Evolutionary conservation across 1,140 invertebrate genomes (phyloP), one percentile per base, ranked within the genome.

Genomic region (Pteromalus puparum): DNA sequence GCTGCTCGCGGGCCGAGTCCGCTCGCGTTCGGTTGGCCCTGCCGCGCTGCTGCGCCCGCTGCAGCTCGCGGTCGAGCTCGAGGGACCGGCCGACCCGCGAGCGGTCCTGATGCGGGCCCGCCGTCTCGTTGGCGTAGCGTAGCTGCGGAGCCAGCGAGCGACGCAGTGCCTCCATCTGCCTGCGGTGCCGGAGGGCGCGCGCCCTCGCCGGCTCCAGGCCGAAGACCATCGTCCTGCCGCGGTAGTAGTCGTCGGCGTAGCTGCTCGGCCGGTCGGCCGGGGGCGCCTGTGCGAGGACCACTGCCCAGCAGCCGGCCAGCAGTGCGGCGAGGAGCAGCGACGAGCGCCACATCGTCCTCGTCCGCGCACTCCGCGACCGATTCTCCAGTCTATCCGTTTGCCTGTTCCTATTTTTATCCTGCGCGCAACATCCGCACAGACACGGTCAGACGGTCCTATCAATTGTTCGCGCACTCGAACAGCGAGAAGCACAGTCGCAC

Each of bases 301-400:
- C 87, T 86, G 90, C 90, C 91, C 92, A 92, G 90, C 90, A 92
- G 90, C 92, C 91, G 89, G 91, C 91, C 86, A 92, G 88, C 87
- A 92, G 88, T 86, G 91, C 91, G 87, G 89, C 90, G 88, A 92
- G 90, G 88, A 92, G 88, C 87, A 92, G 88, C 89, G 87, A 90
- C 89, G 90, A 90, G 92, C 92, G 91, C 92, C 92, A 92, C 88
- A 90, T 92, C 91, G 88, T 91, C 88, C 80, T 89, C 89, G 81
- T 83, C 82, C 87, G 76, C 86, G 75, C 86, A 87, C 86, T 87
- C 87, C 82, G 86, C 88, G 87, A 21, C 87, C 38, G 65, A 24
- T 15, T 26, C 67, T 28, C 53, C 53, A 61, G 53, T 61, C 15
- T 70, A 4, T 70, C 15, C n/a, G 18, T 70, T 7, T 70, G 7